These are phyloP conservation scores for Biston betularia DNA, from an alignment of 2,888 invertebrate genomes.

Conservation along the genomic window DNA sequence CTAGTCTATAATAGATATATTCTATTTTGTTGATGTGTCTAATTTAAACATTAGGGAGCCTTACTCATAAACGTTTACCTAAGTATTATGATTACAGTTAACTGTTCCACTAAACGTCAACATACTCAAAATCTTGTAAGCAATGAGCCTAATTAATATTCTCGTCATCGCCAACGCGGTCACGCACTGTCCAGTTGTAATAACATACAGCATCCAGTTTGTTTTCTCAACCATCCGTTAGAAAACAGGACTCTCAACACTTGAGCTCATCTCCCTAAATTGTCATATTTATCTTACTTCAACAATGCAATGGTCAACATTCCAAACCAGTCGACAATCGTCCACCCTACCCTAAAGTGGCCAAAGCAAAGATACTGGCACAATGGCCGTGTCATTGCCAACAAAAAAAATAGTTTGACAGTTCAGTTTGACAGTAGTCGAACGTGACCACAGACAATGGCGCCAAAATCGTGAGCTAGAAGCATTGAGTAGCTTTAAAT, in stretches of 20 bases:
- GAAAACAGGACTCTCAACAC: slow-evolving; percentile 53
- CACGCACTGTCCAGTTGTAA: slow-evolving; percentile 81
- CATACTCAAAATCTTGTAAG: neutral
- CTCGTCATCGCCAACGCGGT: slow-evolving; percentile 54
- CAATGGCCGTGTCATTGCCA: slow-evolving; percentile 8
- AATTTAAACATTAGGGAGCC: too few species aligned
- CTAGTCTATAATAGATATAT: too few species aligned
- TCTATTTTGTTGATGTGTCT: too few species aligned
- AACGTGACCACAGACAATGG: slow-evolving; percentile 81
- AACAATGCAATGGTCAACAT: slow-evolving; percentile 37
- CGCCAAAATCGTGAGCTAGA: slow-evolving; percentile 47
- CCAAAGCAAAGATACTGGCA: slow-evolving; percentile 14
- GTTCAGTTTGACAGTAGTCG: slow-evolving; percentile 55
- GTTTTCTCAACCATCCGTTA: slow-evolving; percentile 64
- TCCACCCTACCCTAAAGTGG: slow-evolving; percentile 16
- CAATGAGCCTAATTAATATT: slow-evolving; percentile 65
- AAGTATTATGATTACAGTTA: neutral
- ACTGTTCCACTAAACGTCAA: neutral
- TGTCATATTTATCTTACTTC: slow-evolving; percentile 35
- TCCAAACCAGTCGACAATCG: slow-evolving; percentile 36
- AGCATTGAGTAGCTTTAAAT: slow-evolving; percentile 46
- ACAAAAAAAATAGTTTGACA: slow-evolving; percentile 17
- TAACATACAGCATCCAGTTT: slow-evolving; percentile 79
- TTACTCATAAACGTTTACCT: too few species aligned
- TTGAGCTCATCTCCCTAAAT: slow-evolving; percentile 33